Evolutionary conservation across 1,140 invertebrate genomes (phyloP).

Genomic region (Trinorchestia longiramus): DNA sequence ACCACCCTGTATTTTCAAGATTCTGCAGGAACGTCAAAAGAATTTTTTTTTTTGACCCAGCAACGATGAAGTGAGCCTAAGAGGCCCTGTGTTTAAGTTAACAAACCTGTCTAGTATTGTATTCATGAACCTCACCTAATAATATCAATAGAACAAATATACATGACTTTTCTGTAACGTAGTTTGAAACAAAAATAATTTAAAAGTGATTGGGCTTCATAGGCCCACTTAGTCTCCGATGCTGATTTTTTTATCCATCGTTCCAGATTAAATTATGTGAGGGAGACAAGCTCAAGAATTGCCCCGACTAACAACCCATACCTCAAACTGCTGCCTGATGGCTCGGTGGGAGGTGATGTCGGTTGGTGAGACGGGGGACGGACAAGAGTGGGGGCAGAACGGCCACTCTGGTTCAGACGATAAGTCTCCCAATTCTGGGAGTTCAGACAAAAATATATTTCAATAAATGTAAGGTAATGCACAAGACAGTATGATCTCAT

Average conservation of each 20-base stretch:
- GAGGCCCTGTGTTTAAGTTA: too few species aligned
- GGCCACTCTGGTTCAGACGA: slow-evolving; percentile 23
- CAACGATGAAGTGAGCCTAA: not conserved
- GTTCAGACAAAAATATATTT: not conserved
- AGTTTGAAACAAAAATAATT: too few species aligned
- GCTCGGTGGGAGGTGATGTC: slow-evolving; percentile 23
- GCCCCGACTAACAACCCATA: not conserved
- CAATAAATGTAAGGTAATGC: not conserved
- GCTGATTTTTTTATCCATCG: too few species aligned
- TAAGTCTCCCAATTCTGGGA: not conserved
- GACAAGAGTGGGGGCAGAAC: not conserved
- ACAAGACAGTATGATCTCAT: not conserved
- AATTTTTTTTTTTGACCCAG: not conserved
- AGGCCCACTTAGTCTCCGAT: too few species aligned
- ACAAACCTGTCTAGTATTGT: too few species aligned
- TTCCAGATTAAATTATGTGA: not conserved
- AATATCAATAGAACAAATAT: too few species aligned
- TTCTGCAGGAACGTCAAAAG: not conserved
- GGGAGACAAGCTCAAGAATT: not conserved
- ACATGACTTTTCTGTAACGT: too few species aligned
- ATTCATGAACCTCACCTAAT: too few species aligned
- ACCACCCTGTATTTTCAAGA: not conserved
- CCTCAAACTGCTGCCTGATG: slow-evolving; percentile 36
- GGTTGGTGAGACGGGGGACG: slow-evolving; percentile 17
- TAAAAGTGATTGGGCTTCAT: too few species aligned